A percentile compares a stretch with the other conserved stretches of the same genome.
These are phyloP conservation scores for Unio pictorum DNA, from an alignment of 2,888 invertebrate species.

Conservation along the genomic window DNA sequence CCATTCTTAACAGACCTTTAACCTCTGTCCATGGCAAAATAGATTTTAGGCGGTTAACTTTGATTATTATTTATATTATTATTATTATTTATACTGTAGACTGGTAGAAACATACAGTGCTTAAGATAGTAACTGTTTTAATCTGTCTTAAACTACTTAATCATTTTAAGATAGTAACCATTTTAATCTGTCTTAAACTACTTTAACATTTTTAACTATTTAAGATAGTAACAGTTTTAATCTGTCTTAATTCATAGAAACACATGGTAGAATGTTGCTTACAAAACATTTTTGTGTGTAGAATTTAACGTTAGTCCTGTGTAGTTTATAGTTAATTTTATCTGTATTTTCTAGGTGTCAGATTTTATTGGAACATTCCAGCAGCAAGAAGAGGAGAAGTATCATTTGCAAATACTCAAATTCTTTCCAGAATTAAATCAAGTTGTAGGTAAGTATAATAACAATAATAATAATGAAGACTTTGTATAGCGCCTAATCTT, in stretches of 20 bases:
- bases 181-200: neutral
- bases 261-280: too few relatives aligned
- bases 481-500: too few relatives aligned
- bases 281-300: neutral
- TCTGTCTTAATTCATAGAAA: neutral
- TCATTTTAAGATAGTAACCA: too few relatives aligned
- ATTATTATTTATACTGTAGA: too few relatives aligned
- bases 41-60: too few relatives aligned
- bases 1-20: too few relatives aligned
- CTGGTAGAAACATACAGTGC: too few relatives aligned
- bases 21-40: too few relatives aligned
- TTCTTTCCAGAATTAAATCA: slow-evolving; percentile 68
- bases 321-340: neutral
- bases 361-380: slow-evolving; percentile 70
- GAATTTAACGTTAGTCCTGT: neutral
- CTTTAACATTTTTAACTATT: too few relatives aligned
- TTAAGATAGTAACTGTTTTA: too few relatives aligned
- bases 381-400: slow-evolving; percentile 67
- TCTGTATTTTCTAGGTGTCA: slow-evolving; percentile 58
- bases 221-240: too few relatives aligned
- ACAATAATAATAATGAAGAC: neutral
- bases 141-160: neutral
- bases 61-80: too few relatives aligned
- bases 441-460: slow-evolving; percentile 60
- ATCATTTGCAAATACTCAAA: slow-evolving; percentile 64